Evolutionary conservation across 2,888 invertebrate genomes (phyloP), one percentile per base, ranked within the genome.

Genomic region (Melanostoma scalare): DNA sequence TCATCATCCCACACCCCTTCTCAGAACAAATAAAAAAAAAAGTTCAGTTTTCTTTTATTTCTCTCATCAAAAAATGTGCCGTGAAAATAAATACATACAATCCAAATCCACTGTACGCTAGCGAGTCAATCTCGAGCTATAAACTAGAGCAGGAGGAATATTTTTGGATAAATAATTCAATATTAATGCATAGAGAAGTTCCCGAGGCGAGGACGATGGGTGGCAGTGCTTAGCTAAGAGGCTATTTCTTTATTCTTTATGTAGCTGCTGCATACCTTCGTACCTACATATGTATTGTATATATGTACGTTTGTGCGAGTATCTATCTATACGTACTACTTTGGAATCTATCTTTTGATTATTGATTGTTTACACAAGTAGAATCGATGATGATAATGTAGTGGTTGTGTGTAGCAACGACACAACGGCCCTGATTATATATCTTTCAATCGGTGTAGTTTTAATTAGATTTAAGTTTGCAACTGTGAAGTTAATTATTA

Each of bases 381-480:
- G 20, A 20, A 58, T 53, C 53, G 52, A 65, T 50, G 61, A 46
- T 44, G 69, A 65, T 36, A 42, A 55, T 55, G 63, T 63, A 6
- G 42, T 31, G 38, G 30, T 56, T 69, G 48, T 67, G 53, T 74
- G 71, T 53, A 46, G 33, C 10, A 60, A 44, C 6, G 36, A 61
- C 61, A 60, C 60, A 72, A 48, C 48, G 77, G 40, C 71, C 53
- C 53, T 68, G 74, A 60, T 65, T 44, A 35, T 48, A 53, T 61
- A 61, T 78, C 56, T 65, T 61, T 55, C 73, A 53, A 60, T 72
- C 44, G 50, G 58, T 84, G 84, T 71, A 50, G 60, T 60, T 75
- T 84, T 84, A 84, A 79, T 84, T 84, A 79, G 79, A 79, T 84
- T 77, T 74, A 69, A 84, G 79, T 71, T 84, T 75, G 74, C 74